phyloP scores from a whole-genome alignment of 2,113 vertebrate genomes.

The Rhinoptilus africanus region DNA sequence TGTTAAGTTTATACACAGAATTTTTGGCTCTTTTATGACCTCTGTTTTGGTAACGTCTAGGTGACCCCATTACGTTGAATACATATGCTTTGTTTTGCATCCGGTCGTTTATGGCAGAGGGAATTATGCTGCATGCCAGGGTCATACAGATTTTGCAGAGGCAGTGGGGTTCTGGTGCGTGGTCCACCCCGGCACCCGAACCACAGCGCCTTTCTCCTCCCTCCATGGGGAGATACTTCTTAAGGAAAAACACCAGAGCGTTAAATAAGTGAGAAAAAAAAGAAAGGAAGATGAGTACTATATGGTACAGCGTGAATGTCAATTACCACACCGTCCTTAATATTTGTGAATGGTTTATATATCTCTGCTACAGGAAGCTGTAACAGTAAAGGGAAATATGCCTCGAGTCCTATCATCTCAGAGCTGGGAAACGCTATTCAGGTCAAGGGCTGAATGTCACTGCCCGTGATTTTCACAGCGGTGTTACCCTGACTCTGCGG shows the following conservation, averaged over 20 bases:
- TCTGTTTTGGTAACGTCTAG: not conserved
- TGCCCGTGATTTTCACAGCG: conserved; percentile 21
- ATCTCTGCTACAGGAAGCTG: not conserved
- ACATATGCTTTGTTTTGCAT: not conserved
- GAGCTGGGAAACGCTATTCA: not conserved
- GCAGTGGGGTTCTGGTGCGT: not conserved
- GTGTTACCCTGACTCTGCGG: not conserved
- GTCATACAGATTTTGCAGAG: not conserved
- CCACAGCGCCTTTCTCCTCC: not conserved
- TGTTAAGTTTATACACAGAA: not conserved
- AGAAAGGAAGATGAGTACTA: fast-evolving
- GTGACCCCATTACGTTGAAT: not conserved
- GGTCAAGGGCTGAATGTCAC: conserved; percentile 43
- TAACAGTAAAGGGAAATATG: not conserved
- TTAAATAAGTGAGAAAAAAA: not conserved
- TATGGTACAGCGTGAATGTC: not conserved
- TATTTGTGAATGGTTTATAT: not conserved
- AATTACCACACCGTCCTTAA: not conserved
- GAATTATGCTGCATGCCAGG: not conserved
- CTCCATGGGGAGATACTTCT: not conserved
- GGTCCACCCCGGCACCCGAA: not conserved
- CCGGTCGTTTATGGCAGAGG: fast-evolving
- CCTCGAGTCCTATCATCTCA: not conserved
- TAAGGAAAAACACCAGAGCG: not conserved
- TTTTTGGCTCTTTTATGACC: not conserved